Evolutionary conservation across 2,113 vertebrate species (phyloP).

Genomic region (Mormyrus lacerda): DNA sequence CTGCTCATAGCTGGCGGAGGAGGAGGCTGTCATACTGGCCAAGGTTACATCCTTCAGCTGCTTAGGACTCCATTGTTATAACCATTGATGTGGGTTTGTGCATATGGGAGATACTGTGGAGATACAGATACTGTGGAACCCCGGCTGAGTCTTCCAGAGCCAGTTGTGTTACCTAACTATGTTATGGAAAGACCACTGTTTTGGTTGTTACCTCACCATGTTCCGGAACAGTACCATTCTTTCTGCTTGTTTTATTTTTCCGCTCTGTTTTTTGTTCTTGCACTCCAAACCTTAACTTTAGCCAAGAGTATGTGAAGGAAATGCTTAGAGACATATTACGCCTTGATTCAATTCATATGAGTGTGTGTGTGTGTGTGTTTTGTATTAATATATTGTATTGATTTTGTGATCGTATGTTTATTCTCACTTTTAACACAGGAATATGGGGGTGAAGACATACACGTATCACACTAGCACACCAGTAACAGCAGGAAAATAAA

Average conservation of each 20-base stretch:
- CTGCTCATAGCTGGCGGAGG: background rate
- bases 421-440: background rate
- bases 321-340: background rate
- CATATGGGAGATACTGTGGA: background rate
- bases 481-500: background rate
- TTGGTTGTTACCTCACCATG: background rate
- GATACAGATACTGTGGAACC: background rate
- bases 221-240: background rate
- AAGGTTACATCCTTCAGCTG: background rate
- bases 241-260: background rate
- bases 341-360: background rate
- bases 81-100: background rate
- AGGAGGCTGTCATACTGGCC: background rate
- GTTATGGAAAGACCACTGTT: background rate
- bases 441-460: background rate
- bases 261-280: background rate
- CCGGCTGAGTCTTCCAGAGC: background rate
- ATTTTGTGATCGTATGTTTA: background rate
- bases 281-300: background rate
- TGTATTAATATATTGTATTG: background rate
- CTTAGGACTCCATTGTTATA: background rate
- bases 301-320: background rate
- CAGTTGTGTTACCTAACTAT: background rate
- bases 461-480: background rate
- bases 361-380: background rate